Evolutionary conservation across 2,113 vertebrate genomes (phyloP).

Genomic region (Dicaeum eximium): DNA sequence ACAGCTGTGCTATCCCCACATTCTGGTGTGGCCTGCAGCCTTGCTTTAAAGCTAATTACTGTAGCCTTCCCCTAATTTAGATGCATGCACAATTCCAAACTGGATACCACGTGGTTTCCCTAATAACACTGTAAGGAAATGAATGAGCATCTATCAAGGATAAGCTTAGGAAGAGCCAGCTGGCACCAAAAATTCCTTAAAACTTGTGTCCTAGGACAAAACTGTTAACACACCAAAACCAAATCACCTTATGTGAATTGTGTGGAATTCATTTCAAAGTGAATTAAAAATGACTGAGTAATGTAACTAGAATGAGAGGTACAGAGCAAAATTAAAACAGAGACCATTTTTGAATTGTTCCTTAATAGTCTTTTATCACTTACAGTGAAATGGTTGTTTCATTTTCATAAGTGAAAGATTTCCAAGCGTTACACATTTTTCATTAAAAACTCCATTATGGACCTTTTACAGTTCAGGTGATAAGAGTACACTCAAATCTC

Average conservation of each 20-base stretch:
- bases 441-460: neutral
- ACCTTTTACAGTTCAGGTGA: neutral
- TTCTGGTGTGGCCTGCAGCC: neutral
- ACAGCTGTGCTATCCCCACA: neutral
- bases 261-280: neutral
- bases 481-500: neutral
- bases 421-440: neutral
- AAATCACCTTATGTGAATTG: neutral
- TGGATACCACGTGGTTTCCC: neutral
- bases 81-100: neutral
- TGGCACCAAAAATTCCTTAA: neutral
- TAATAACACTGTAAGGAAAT: neutral
- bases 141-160: neutral
- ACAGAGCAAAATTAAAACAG: neutral
- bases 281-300: neutral
- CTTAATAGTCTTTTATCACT: neutral
- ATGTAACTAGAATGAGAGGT: neutral
- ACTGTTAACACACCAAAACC: neutral
- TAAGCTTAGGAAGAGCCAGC: neutral
- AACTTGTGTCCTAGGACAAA: neutral
- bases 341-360: neutral
- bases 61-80: neutral
- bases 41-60: neutral
- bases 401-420: neutral
- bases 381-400: neutral